Conservation (phyloP, 2,888 invertebrate genomes). For the Mythimna ferrago region DNA sequence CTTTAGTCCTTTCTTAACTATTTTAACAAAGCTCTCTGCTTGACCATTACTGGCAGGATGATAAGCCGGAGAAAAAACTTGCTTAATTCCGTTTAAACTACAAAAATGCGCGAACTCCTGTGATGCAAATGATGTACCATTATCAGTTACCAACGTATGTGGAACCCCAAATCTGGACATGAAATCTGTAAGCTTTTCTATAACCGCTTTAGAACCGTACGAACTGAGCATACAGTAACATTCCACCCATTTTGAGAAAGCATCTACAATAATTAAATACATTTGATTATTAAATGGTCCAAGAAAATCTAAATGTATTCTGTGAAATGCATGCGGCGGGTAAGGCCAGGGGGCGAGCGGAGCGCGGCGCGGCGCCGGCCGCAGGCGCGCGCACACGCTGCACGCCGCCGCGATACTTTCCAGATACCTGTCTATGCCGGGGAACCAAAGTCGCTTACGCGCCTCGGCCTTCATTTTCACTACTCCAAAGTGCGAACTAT, state of each 20-base stretch:
- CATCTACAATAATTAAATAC: neutral
- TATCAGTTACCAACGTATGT: neutral
- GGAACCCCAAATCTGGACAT: neutral
- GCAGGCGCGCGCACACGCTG: neutral
- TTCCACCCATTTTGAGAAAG: neutral
- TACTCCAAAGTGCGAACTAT: too few relatives aligned
- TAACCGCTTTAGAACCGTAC: neutral
- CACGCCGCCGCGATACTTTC: neutral
- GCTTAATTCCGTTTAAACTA: too few relatives aligned
- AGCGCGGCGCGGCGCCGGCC: neutral
- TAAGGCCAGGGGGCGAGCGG: neutral
- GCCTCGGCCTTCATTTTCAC: too few relatives aligned
- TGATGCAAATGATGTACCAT: neutral
- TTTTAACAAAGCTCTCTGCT: neutral
- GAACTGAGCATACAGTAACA: neutral
- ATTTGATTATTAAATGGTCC: neutral
- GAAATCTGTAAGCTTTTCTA: neutral
- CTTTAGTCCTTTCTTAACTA: neutral
- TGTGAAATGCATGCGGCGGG: neutral
- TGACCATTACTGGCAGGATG: neutral
- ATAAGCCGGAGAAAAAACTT: neutral
- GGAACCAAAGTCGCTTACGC: neutral
- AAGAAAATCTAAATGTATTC: neutral
- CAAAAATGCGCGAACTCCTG: too few relatives aligned
- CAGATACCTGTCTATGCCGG: neutral